Conservation (phyloP, 2,113 vertebrate genomes). For the Lamprotornis superbus region DNA sequence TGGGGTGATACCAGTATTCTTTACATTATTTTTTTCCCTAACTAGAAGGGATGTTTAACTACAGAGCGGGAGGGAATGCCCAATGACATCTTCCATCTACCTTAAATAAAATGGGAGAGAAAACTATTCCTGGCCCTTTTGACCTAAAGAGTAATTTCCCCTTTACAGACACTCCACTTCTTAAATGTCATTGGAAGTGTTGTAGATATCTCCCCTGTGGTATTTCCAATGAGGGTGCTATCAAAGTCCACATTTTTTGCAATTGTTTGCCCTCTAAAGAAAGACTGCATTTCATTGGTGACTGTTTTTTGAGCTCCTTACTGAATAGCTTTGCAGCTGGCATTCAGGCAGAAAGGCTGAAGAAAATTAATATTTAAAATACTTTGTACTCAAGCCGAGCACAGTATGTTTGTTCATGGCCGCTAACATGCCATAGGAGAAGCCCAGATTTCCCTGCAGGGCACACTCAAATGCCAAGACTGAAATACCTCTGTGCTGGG, state of each 20-base stretch:
- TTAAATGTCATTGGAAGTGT: background rate
- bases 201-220: background rate
- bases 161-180: background rate
- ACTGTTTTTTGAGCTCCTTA: background rate
- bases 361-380: background rate
- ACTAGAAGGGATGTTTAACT: background rate
- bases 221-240: background rate
- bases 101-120: background rate
- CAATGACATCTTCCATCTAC: background rate
- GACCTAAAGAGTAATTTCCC: background rate
- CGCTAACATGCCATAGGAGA: background rate
- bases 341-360: background rate
- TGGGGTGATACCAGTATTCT: background rate
- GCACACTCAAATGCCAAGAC: background rate
- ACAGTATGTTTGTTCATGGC: background rate
- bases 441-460: background rate
- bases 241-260: background rate
- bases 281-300: background rate
- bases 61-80: rapidly evolving
- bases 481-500: background rate
- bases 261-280: background rate
- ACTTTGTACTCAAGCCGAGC: background rate
- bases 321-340: background rate
- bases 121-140: background rate
- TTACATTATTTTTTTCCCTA: background rate